A percentile compares a stretch with the other conserved stretches of the same genome.
Conservation (phyloP, 2,888 invertebrate species). For the Teinopalpus imperialis region DNA sequence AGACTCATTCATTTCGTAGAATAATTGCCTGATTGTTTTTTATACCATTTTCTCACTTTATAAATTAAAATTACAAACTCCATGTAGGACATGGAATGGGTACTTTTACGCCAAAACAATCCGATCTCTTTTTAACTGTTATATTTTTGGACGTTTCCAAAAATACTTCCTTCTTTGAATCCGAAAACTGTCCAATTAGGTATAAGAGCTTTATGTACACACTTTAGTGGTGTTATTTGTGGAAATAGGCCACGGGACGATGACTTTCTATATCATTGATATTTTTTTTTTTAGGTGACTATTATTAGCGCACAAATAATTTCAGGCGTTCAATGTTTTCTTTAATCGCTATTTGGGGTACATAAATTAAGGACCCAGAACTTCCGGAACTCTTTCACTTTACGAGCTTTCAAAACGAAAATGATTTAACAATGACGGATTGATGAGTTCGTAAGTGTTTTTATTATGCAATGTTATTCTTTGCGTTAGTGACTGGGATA, state of each 20-base stretch:
- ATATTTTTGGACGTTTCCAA: conserved; percentile 15
- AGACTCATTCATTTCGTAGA: too few relatives aligned
- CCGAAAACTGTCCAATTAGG: conserved; percentile 12
- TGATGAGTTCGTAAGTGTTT: not conserved
- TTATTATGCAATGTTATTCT: not conserved
- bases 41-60: too few relatives aligned
- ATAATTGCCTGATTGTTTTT: too few relatives aligned
- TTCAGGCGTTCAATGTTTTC: too few relatives aligned
- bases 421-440: not conserved
- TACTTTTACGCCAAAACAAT: conserved; percentile 5
- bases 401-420: too few relatives aligned
- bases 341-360: too few relatives aligned
- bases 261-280: not conserved
- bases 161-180: conserved; percentile 14
- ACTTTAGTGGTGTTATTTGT: not conserved
- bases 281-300: too few relatives aligned
- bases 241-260: conserved; percentile 9
- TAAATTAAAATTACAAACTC: too few relatives aligned
- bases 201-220: not conserved
- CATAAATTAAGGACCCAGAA: not conserved
- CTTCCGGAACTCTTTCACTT: not conserved
- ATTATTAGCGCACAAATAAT: too few relatives aligned
- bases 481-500: too few relatives aligned
- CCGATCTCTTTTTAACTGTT: conserved; percentile 1
- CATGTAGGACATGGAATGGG: too few relatives aligned